Base-by-base conservation (phyloP, 2,797 vertebrate genomes). In the Cossypha niveicapilla region DNA sequence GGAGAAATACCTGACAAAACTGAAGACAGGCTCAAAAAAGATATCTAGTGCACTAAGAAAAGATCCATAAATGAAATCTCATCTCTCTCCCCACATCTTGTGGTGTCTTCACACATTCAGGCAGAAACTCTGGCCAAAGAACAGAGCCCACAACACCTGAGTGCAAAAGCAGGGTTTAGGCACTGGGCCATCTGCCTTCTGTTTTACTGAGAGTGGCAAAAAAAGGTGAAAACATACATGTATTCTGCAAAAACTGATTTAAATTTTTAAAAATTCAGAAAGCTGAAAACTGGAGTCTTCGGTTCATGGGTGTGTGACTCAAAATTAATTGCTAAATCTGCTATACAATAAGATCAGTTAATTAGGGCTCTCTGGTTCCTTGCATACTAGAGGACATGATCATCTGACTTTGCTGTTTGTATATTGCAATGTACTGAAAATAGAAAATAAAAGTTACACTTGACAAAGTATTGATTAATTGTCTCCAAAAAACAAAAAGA, bases 251-350 rank as follows among this genome's bases (percentile, higher is more conserved):
- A 88, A 88, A 41, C 56, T 84, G 74, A 95, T 95, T 96, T 95
- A 72, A 92, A 86, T 86, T 95, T 95, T 85, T 91, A 61, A 93
- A 94, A 94, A 94, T 94, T 63, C 88, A 82, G 76, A 92, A 92
- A 70, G 92, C 88, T 89, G 88, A 93, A 95, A 94, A 66, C 86
- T 34, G 48, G 78, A 91, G 41, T 80, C 74, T 90, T 73, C 44
- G 14, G 90, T 84, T 93, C 92, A 90, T 58, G n/a, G 71, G 4
- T 73, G 77, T 71, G 88, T 85, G 88, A 92, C 88, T 94, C 81
- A 96, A 87, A 96, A 94, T 96, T 96, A 96, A 96, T 94, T 96
- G 92, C 94, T 95, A 96, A 96, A 94, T 62, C 83, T 93, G 74
- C 84, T 93, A 60, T 83, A 94, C 92, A 96, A 91, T 86, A 92